Evolutionary conservation across 2,888 invertebrate genomes (phyloP), one percentile per base, ranked within the genome.

Genomic region (Clostera curtula): DNA sequence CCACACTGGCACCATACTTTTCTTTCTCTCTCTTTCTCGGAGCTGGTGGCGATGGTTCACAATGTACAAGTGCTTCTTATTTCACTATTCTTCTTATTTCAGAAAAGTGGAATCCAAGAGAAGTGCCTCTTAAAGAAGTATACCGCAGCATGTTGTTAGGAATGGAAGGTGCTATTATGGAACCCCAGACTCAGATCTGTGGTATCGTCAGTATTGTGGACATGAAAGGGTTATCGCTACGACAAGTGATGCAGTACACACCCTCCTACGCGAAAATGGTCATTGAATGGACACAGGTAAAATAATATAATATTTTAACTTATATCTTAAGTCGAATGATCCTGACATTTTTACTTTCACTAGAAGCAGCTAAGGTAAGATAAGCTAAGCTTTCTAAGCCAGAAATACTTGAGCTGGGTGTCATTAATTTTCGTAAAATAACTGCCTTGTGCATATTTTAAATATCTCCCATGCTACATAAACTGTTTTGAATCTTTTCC

Each of bases 61-160:
- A 2, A 16, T 16, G 15, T 20, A 7, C 11, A 10, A 9, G 10
- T 24, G 15, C 16, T 13, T 10, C 10, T 22, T 13, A 13, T 6
- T 3, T 5, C 7, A 11, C 14, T 11, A 18, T 12, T 29, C 12
- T 2, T 31, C 21, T 24, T n/a, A 19, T 70, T 74, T 3, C 54
- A 89, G 89, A 85, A 41, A 89, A 87, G 60, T 94, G 94, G 94
- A 90, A 92, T 43, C 89, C 91, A 1, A 90, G 90, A 21, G 80
- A 88, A 29, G 87, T 91, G 7, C 70, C 86, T 0, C 48, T 93
- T 16, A 72, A 85, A 1, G 90, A 93, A 40, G 77, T 93, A 28
- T 92, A 93, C 56, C 87, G 89, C 28, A 87, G 89, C 0, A 82
- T 90, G 12, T 90, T 93, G 58, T 61, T 93, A 34, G 85, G 87